Base-by-base conservation (phyloP, 2,113 vertebrate species). In the Hiodon tergisus region DNA sequence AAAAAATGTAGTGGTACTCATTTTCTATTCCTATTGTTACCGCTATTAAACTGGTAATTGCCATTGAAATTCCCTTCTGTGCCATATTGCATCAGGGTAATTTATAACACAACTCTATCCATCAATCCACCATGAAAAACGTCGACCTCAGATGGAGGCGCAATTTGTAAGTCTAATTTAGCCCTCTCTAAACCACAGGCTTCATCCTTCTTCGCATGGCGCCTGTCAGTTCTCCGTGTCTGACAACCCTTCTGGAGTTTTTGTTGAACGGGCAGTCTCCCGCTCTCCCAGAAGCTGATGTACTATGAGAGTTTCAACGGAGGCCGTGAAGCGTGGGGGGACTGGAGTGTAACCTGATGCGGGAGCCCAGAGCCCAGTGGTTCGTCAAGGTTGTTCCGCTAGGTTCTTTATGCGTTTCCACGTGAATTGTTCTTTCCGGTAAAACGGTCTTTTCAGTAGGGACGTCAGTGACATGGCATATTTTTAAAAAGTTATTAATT, bases 291-390 rank as follows among this genome's bases (percentile, higher is more conserved):
- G 6, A 71, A 87, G 83, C 88, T 89, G 84, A 87, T 80, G 83
- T 85, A 78, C 85, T 83, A 83, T 87, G 31, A 31, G 88, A 87
- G 85, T 81, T 86, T 84, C 78, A 83, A 86, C 85, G 86, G 83
- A 87, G 82, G 82, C 81, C 81, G 74, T 82, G 81, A 81, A 85
- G 85, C 83, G 80, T 82, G 83, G 80, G 83, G 82, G 83, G 81
- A 14, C 47, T 31, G 3, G 63, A 62, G 85, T 87, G 86, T 86
- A 82, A 86, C 84, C 68, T 80, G 72, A 78, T 82, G 77, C 87
- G 83, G 83, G 81, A 88, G 85, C 84, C 78, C 80, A 75, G 81
- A 69, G 59, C 51, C 3, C 82, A 78, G 77, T 86, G n/a, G 74
- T 78, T 75, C 66, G 78, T 76, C 77, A 78, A 68, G 80, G 65